Evolutionary conservation across 2,888 invertebrate species (phyloP), one percentile per base, ranked within the genome.

Genomic region (Dendrolimus houi): DNA sequence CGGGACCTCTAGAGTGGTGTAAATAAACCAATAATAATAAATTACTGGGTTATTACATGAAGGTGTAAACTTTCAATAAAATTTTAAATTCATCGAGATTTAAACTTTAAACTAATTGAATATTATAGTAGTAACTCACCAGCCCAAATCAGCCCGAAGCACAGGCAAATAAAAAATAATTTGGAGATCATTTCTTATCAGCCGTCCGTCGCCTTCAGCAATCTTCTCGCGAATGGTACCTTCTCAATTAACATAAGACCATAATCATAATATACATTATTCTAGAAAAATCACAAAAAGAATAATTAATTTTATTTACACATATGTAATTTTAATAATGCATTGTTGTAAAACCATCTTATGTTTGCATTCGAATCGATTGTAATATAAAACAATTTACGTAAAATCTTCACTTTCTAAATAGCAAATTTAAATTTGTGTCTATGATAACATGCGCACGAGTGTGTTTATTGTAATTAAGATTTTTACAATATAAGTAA

Each of bases 271-370:
- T 47, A 9, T 10, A 1, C 9, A 17, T n/a, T 13, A 9, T 57
- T 57, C 59, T 55, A 57, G 57, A 57, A 55, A n/a, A 14, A 10
- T 54, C 13, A 53, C 56, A 55, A 58, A 52, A 54, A 53, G 47
- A 47, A 55, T 29, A 41, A 61, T 57, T 59, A 55, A 59, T 56
- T 53, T 41, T 40, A 13, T 59, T 60, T 58, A 14, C 7, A 54
- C 59, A 61, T 52, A 52, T 61, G 61, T 53, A 29, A 13, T 47
- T 47, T 10, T 47, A 47, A 47, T 47, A 47, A 47, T 6, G 47
- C 47, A 47, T 47, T 47, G 47, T 47, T 47, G 10, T 47, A 10
- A 47, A 47, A 6, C 47, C 47, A 47, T 10, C 9, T 47, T 47
- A 10, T 6, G 9, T 47, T 47, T 47, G 47, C 47, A 47, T 10